These are phyloP conservation scores for Euclidia mi DNA, from an alignment of 2,888 invertebrate genomes.

Conservation along the genomic window DNA sequence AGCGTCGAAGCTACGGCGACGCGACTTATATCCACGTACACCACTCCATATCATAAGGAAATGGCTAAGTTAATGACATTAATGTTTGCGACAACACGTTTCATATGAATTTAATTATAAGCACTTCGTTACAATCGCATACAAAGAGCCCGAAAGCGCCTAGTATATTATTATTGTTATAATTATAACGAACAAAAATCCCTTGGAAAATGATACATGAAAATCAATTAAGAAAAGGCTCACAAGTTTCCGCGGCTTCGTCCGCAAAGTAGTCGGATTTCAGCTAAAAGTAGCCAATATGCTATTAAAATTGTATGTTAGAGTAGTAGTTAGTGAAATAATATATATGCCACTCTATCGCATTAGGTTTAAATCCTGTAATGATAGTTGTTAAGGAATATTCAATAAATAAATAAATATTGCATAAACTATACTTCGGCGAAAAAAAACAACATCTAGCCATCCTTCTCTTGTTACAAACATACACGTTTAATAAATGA, in stretches of 20 bases:
- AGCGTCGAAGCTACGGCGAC: not conserved
- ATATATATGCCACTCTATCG: too few relatives aligned
- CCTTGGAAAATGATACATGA: slow-evolving; percentile 1
- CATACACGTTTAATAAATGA: too few relatives aligned
- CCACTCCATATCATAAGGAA: not conserved
- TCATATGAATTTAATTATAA: slow-evolving; percentile 6
- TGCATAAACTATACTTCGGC: too few relatives aligned
- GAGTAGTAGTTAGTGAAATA: too few relatives aligned
- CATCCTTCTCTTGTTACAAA: too few relatives aligned
- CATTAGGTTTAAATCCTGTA: too few relatives aligned
- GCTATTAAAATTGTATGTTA: too few relatives aligned
- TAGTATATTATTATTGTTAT: not conserved
- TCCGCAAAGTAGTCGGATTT: too few relatives aligned
- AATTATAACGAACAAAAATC: not conserved
- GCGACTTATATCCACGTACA: not conserved
- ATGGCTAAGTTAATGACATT: slow-evolving; percentile 6
- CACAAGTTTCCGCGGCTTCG: not conserved
- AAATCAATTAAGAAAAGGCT: not conserved
- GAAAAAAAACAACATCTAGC: too few relatives aligned
- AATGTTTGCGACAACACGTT: slow-evolving; percentile 7
- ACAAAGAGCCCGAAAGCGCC: not conserved
- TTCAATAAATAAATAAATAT: too few relatives aligned
- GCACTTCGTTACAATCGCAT: slow-evolving; percentile 6
- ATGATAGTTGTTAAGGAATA: too few relatives aligned
- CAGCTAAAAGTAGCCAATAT: not conserved